phyloP scores from a whole-genome alignment of 1,140 invertebrate species.

The Sarcophaga peregrina region DNA sequence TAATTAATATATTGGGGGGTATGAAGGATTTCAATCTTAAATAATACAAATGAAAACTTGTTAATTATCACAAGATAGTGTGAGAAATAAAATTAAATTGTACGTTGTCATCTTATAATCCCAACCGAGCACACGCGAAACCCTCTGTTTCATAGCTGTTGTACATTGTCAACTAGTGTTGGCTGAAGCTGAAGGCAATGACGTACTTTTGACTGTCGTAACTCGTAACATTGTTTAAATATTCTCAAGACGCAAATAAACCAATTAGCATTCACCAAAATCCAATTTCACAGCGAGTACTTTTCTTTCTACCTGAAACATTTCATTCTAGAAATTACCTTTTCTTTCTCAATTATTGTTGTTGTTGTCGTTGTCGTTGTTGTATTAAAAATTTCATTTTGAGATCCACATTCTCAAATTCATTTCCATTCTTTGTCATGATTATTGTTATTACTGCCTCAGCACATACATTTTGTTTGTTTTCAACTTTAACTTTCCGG shows the following conservation, averaged over 20 bases:
- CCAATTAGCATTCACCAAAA: slow-evolving; percentile 36
- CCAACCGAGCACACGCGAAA: neutral
- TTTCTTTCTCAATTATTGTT: neutral
- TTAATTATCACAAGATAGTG: slow-evolving; percentile 24
- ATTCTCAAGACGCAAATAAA: slow-evolving; percentile 41
- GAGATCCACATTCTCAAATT: no score
- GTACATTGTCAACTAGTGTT: slow-evolving; percentile 16
- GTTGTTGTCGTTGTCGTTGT: neutral
- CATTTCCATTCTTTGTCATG: no score
- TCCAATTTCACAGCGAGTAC: slow-evolving; percentile 36
- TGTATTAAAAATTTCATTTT: neutral
- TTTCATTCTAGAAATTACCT: neutral
- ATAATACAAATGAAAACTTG: neutral
- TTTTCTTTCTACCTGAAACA: neutral
- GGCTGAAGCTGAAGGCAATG: neutral
- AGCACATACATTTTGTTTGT: neutral
- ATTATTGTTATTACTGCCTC: neutral
- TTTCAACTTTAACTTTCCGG: neutral
- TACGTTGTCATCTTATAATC: slow-evolving; percentile 25
- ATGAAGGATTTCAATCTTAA: neutral
- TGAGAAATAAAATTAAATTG: neutral
- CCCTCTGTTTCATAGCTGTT: no score
- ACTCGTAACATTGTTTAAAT: slow-evolving; percentile 14
- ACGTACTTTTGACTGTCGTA: neutral
- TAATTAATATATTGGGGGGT: neutral